phyloP scores from a whole-genome alignment of 2,113 vertebrate genomes.

The Sinocyclocheilus grahami region DNA sequence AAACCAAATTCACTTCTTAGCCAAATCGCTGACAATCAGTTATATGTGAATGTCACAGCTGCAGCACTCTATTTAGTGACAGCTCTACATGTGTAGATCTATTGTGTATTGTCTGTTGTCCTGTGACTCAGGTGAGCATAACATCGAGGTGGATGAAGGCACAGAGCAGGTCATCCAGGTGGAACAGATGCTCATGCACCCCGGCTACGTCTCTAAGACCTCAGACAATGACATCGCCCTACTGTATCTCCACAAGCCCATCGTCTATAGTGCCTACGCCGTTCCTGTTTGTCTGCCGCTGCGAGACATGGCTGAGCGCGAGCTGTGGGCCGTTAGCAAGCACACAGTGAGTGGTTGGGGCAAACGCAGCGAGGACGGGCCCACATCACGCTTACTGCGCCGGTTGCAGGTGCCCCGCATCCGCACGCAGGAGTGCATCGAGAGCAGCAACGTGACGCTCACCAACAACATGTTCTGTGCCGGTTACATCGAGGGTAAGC shows the following conservation, averaged over 20 bases:
- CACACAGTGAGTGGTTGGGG: conserved; percentile 95
- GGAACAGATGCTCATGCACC: conserved; percentile 69
- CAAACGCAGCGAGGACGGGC: conserved; percentile 78
- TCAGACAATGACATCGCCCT: conserved; percentile 87
- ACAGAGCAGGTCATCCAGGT: conserved; percentile 79
- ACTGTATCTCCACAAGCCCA: conserved; percentile 70
- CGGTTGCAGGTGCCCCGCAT: conserved; percentile 81
- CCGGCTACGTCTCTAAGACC: conserved; percentile 64
- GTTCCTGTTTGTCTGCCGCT: conserved; percentile 86
- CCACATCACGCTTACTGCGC: conserved; percentile 77
- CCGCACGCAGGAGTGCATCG: conserved; percentile 80
- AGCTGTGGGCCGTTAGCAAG: conserved; percentile 74
- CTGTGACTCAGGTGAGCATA: conserved; percentile 80
- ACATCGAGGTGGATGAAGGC: conserved; percentile 70
- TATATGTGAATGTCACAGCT: no score
- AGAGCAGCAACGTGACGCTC: conserved; percentile 73
- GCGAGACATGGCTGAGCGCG: conserved; percentile 69
- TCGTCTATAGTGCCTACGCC: conserved; percentile 73
- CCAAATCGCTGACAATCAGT: no score
- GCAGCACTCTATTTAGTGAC: no score
- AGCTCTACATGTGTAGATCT: neutral
- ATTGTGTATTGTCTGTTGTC: neutral
- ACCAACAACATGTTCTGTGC: conserved; percentile 96
- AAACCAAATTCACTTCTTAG: no score
- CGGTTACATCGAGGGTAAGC: conserved; percentile 80